Conservation (phyloP, 2,113 vertebrate genomes). For the Cephalopterus ornatus region DNA sequence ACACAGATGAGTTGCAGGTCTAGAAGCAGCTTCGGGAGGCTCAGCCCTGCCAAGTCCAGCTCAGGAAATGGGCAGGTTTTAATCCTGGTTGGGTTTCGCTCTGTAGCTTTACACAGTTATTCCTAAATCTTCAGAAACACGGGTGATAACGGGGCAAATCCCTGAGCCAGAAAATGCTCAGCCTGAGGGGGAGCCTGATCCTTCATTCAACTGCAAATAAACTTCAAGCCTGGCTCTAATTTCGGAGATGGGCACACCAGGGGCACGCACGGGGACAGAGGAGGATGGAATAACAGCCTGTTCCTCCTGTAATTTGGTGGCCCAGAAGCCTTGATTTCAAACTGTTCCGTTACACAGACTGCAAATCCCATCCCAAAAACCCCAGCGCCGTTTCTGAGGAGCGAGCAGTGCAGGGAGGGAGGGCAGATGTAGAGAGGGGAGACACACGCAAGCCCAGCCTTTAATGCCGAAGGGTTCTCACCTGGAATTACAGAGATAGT, state of each 20-base stretch:
- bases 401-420: conserved; percentile 8
- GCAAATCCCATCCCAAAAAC: conserved; percentile 90
- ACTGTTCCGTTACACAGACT: conserved; percentile 69
- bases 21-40: not conserved
- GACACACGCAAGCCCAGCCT: conserved; percentile 28
- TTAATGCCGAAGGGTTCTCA: conserved; percentile 88
- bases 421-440: not conserved
- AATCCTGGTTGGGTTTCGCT: not conserved
- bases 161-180: not conserved
- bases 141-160: rapidly evolving
- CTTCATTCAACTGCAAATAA: not conserved
- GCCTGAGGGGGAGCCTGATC: not conserved
- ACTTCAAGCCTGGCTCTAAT: not conserved
- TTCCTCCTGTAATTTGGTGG: not conserved
- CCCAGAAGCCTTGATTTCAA: not conserved
- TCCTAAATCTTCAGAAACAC: not conserved
- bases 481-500: conserved; percentile 99
- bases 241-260: not conserved
- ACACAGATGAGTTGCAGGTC: not conserved
- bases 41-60: not conserved
- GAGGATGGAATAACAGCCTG: rapidly evolving
- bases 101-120: not conserved
- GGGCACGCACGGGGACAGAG: not conserved
- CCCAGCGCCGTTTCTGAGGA: conserved; percentile 78
- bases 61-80: not conserved